Evolutionary conservation across 2,888 invertebrate species (phyloP).

Genomic region (Cylloceria caligata): DNA sequence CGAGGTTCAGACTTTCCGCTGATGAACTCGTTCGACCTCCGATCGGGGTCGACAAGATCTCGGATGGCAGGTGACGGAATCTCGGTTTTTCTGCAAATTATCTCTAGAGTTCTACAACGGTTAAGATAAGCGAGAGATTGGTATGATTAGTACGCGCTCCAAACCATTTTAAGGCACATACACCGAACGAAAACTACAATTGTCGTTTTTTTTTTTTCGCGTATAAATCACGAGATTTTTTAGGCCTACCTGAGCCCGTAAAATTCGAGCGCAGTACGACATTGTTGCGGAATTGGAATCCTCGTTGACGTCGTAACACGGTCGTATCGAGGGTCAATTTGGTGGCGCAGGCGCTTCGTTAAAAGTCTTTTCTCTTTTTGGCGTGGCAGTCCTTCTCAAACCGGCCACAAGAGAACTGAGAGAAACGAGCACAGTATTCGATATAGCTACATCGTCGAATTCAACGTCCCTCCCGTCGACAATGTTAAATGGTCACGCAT

Average conservation of each 20-base stretch:
- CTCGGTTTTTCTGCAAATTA: constrained; percentile 15
- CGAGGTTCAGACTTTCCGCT: neutral
- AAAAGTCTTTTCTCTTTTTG: constrained; percentile 62
- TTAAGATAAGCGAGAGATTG: constrained; percentile 5
- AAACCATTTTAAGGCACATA: constrained; percentile 29
- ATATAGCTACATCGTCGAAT: constrained; percentile 61
- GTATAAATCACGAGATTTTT: constrained; percentile 23
- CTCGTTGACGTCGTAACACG: constrained; percentile 70
- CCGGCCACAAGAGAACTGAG: constrained; percentile 84
- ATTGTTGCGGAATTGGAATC: constrained; percentile 85
- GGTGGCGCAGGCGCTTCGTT: constrained; percentile 60
- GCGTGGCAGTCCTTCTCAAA: constrained; percentile 84
- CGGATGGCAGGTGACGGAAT: constrained; percentile 57
- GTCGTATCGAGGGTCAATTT: constrained; percentile 32
- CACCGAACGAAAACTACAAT: constrained; percentile 16
- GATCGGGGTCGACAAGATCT: constrained; percentile 66
- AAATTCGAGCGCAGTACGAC: constrained; percentile 92
- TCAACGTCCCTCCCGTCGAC: constrained; percentile 68
- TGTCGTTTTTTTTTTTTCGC: constrained; percentile 16
- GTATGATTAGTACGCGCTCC: constrained; percentile 51
- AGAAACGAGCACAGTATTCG: constrained; percentile 59
- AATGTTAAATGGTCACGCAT: constrained; percentile 77
- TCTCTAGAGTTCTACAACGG: neutral
- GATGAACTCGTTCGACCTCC: constrained; percentile 64
- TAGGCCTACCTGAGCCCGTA: constrained; percentile 90